Evolutionary conservation across 2,888 invertebrate species (phyloP).

Genomic region (Agonopterix heracliana): DNA sequence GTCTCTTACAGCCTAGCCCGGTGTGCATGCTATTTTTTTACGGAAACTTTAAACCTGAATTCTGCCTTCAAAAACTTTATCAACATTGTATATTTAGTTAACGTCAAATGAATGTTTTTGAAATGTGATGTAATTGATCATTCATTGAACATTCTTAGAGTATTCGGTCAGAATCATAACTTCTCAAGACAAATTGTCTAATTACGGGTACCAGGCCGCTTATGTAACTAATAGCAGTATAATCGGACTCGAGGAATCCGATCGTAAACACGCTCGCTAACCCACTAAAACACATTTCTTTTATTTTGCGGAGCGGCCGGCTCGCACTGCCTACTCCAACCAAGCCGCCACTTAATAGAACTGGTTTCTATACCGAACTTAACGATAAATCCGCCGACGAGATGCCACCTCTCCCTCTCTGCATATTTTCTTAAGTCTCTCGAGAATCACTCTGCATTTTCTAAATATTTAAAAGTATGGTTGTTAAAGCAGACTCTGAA

Average conservation of each 20-base stretch:
- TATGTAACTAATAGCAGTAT: constrained; percentile 68
- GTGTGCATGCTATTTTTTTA: too few relatives aligned
- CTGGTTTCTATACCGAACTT: constrained; percentile 66
- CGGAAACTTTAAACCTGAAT: too few relatives aligned
- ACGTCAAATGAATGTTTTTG: too few relatives aligned
- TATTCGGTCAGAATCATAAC: neutral
- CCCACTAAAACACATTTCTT: constrained; percentile 76
- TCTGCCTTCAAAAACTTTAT: neutral
- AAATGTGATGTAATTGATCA: too few relatives aligned
- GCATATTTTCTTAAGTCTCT: constrained; percentile 47
- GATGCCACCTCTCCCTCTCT: constrained; percentile 32
- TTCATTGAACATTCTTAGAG: neutral
- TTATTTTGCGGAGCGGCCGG: constrained; percentile 64
- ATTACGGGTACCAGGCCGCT: constrained; percentile 49
- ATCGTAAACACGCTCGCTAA: constrained; percentile 72
- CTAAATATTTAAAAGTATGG: constrained; percentile 18
- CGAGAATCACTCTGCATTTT: constrained; percentile 27
- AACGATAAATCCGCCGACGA: constrained; percentile 58
- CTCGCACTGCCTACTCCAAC: constrained; percentile 37
- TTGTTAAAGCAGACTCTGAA: neutral
- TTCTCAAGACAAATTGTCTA: constrained; percentile 46
- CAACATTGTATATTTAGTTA: too few relatives aligned
- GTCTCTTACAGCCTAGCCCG: neutral
- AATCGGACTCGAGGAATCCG: constrained; percentile 59
- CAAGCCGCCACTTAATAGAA: constrained; percentile 52